Evolutionary conservation across 2,113 vertebrate genomes (phyloP).

Genomic region (Mastomys natalensis): DNA sequence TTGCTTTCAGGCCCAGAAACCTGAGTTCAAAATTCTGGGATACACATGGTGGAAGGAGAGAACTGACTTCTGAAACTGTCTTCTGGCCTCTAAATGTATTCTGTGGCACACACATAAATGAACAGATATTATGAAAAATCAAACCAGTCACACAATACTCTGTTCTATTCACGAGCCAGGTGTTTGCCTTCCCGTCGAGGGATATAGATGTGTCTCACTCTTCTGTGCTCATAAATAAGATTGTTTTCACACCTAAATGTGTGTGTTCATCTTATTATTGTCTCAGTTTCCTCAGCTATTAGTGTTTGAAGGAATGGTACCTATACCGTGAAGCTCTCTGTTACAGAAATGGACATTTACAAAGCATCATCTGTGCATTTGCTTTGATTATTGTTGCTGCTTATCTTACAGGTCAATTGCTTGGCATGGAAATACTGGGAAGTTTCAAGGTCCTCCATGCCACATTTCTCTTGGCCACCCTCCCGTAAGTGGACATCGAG

Average conservation of each 20-base stretch:
- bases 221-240: background rate
- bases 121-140: background rate
- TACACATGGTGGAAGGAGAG: background rate
- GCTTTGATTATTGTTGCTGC: background rate
- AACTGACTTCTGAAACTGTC: background rate
- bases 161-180: background rate
- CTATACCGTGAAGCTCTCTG: too few species aligned
- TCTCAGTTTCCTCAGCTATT: background rate
- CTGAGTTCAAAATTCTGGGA: background rate
- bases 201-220: background rate
- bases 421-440: slow-evolving; percentile 91
- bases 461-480: slow-evolving; percentile 84
- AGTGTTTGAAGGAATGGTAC: background rate
- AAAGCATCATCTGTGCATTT: background rate
- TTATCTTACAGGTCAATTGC: slow-evolving; percentile 88
- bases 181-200: background rate
- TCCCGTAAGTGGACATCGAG: slow-evolving; percentile 87
- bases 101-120: background rate
- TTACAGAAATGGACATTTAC: background rate
- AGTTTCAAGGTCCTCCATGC: slow-evolving; percentile 82
- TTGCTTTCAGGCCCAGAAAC: background rate
- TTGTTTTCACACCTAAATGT: background rate
- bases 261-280: background rate
- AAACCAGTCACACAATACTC: background rate
- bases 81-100: background rate